Percentiles rank a stretch among this genome's conserved stretches.
Conservation (phyloP, 2,888 invertebrate genomes). For the Reticulitermes lucifugus region DNA sequence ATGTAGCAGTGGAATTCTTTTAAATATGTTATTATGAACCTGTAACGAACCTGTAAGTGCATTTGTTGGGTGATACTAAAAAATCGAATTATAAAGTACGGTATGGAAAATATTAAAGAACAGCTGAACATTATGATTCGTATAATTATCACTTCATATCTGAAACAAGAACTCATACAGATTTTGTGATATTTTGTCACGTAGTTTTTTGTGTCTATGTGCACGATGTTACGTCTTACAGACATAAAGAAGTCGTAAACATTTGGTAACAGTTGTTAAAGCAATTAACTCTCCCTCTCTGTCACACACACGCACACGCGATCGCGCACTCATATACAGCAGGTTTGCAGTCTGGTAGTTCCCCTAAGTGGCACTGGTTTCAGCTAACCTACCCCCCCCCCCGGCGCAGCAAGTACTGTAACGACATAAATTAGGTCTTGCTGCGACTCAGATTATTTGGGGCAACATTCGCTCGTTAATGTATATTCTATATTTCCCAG, state of each 20-base stretch:
- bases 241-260: neutral
- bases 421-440: neutral
- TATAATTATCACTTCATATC: no score
- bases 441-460: neutral
- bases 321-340: neutral
- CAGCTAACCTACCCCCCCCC: neutral
- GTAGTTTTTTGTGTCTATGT: no score
- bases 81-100: no score
- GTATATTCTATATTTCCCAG: neutral
- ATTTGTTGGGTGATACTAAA: no score
- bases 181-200: no score
- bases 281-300: neutral
- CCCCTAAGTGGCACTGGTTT: neutral
- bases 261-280: constrained; percentile 16
- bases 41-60: no score
- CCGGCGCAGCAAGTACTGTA: neutral
- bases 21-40: no score
- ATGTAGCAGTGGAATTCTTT: no score
- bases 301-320: neutral
- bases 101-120: no score
- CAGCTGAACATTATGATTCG: no score
- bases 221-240: neutral
- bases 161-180: no score
- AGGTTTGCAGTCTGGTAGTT: neutral
- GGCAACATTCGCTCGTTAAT: constrained; percentile 18